Evolutionary conservation across 1,140 invertebrate species (phyloP).

Genomic region (Dreissena polymorpha): DNA sequence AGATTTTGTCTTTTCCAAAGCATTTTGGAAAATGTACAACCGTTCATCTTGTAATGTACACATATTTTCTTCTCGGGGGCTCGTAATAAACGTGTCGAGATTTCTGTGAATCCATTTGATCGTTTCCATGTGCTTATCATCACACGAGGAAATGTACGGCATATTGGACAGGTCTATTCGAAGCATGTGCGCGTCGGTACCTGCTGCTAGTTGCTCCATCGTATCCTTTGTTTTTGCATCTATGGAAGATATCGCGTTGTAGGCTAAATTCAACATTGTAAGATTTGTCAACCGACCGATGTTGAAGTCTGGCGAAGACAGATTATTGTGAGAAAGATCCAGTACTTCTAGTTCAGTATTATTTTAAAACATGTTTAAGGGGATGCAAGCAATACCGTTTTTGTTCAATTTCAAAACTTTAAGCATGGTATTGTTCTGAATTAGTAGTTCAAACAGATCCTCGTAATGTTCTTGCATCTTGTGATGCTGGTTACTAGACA

Average conservation of each 20-base stretch:
- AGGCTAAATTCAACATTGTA: background rate
- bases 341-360: background rate
- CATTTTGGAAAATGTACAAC: no score
- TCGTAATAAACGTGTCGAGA: no score
- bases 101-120: no score
- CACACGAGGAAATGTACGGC: no score
- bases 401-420: slow-evolving; percentile 3
- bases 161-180: no score
- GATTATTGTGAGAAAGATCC: slow-evolving; percentile 11
- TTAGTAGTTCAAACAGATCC: background rate
- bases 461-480: background rate
- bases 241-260: background rate
- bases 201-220: background rate
- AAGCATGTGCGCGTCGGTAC: no score
- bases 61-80: no score
- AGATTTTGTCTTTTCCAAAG: background rate
- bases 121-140: background rate
- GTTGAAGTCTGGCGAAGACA: background rate
- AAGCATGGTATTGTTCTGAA: background rate
- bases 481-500: background rate
- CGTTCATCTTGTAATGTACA: no score
- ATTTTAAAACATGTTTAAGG: background rate
- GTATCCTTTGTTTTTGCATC: background rate
- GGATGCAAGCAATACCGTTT: background rate
- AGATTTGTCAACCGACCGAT: background rate